Evolutionary conservation across 2,888 invertebrate genomes (phyloP), one percentile per base, ranked within the genome.

Genomic region (Anodontia alba): DNA sequence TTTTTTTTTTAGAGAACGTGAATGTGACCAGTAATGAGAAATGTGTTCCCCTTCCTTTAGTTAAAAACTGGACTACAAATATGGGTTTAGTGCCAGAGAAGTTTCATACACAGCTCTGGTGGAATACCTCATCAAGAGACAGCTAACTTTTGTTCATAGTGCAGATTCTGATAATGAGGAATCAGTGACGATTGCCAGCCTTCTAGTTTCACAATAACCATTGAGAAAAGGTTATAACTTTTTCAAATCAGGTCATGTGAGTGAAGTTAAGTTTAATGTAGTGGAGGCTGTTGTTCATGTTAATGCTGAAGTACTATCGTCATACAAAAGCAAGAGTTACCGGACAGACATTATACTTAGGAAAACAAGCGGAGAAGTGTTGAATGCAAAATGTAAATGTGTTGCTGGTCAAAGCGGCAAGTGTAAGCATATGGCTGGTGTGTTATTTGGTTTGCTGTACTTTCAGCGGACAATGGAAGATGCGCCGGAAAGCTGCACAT

Each of bases 401-500:
- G 49, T 49, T 7, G 49, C 49, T 49, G 49, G 49, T 20, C 8
- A 49, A 15, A 17, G 49, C 17, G 49, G 49, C 17, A 49, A 49
- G n/a, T 49, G 49, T n/a, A 49, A 49, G 2, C 49, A 49, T 49
- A 17, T 69, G 42, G 69, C 69, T 17, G 42, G 69, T 42, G 43
- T 69, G 3, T 43, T 69, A 2, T 69, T 69, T 69, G 69, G 69
- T 10, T 23, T 69, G 26, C 23, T 69, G n/a, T 42, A 69, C 38
- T 69, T 69, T 43, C 69, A 69, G 43, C 3, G 42, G 23, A 38
- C 69, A 26, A 7, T 69, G 42, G 3, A 26, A 36, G 43, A 69
- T 69, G 69, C 69, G n/a, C 69, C 69, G 7, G 43, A 69, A 23
- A 42, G 43, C 69, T 69, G 69, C 31, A 43, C 69, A 23, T 69